Evolutionary conservation across 2,113 vertebrate genomes (phyloP).

Genomic region (Colossoma macropomum): DNA sequence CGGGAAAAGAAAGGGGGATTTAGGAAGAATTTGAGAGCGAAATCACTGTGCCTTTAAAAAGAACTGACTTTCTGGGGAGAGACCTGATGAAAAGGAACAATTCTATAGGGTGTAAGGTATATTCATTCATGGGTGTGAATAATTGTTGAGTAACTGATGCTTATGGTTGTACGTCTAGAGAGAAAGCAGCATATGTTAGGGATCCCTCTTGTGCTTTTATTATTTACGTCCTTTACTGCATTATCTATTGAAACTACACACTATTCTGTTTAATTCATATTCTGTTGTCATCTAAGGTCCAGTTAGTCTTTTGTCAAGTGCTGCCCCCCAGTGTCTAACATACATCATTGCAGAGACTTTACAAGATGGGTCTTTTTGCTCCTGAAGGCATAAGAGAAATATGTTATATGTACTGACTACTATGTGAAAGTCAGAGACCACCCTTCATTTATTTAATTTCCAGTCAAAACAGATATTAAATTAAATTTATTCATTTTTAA

Average conservation of each 20-base stretch:
- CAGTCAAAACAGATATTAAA: too few relatives aligned
- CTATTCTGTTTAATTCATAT: background rate
- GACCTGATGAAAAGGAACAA: background rate
- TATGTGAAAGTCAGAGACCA: too few relatives aligned
- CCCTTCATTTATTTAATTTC: too few relatives aligned
- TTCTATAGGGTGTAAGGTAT: background rate
- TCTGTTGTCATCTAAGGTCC: background rate
- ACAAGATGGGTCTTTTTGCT: background rate
- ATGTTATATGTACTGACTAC: background rate
- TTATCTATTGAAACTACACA: background rate
- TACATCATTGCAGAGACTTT: slow-evolving; percentile 37
- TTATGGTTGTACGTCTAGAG: background rate
- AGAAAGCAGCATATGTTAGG: background rate
- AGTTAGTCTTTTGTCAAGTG: slow-evolving; percentile 33
- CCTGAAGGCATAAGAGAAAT: background rate
- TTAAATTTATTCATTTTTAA: too few relatives aligned
- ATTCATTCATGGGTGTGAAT: background rate
- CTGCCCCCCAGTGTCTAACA: slow-evolving; percentile 55
- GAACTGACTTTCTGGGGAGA: slow-evolving; percentile 67
- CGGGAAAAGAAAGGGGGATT: slow-evolving; percentile 64
- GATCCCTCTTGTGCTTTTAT: background rate
- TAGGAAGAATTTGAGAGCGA: slow-evolving; percentile 73
- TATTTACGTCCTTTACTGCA: background rate
- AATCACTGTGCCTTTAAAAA: slow-evolving; percentile 60
- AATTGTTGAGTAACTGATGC: background rate